A percentile compares a stretch with the other conserved stretches of the same genome.
Conservation (phyloP, 2,797 vertebrate genomes). For the Phalanger gymnotis region DNA sequence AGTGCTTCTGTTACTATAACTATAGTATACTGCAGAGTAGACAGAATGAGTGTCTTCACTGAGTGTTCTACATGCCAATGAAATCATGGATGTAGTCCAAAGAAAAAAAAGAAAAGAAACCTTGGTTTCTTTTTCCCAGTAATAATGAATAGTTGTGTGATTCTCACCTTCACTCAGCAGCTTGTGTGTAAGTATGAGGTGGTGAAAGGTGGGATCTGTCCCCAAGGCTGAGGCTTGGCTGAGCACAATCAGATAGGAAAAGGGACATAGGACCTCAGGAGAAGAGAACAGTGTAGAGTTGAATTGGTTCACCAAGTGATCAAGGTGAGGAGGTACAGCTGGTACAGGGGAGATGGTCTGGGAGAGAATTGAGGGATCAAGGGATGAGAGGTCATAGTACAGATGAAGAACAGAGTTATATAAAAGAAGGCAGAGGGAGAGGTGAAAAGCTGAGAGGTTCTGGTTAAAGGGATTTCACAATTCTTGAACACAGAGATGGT, state of each 20-base stretch:
- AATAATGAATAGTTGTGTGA: neutral
- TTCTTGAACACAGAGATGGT: neutral
- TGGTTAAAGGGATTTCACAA: neutral
- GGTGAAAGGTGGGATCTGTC: neutral
- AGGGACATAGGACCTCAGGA: neutral
- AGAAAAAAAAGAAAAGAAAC: neutral
- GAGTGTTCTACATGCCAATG: neutral
- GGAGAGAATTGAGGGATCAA: neutral
- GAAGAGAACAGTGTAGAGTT: neutral
- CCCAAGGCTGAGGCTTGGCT: neutral
- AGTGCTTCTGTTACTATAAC: neutral
- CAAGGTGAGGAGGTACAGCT: neutral
- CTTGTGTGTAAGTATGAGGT: neutral
- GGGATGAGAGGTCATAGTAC: too few relatives aligned
- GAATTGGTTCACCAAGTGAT: neutral
- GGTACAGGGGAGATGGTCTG: too few relatives aligned
- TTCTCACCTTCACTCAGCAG: neutral
- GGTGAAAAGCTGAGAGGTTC: neutral
- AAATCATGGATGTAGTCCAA: neutral
- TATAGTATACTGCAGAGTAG: neutral
- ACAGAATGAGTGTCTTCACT: neutral
- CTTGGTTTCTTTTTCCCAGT: neutral
- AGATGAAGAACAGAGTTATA: neutral
- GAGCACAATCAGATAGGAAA: neutral
- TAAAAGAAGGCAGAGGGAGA: neutral